These are phyloP conservation scores for Drosophila willistoni DNA, from an alignment of 1,140 invertebrate genomes.

Conservation along the genomic window DNA sequence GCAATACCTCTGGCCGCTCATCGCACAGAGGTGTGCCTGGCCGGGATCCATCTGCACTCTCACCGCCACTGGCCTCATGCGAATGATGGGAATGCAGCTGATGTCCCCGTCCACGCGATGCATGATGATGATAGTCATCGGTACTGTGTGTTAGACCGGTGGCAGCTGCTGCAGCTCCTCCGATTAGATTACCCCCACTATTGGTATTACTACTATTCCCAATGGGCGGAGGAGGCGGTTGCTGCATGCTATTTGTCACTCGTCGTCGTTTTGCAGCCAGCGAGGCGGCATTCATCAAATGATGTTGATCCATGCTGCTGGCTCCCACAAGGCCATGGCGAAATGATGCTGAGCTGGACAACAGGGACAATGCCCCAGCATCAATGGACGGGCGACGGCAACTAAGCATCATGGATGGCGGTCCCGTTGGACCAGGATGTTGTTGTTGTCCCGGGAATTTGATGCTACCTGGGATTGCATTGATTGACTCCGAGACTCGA, in stretches of 20 bases:
- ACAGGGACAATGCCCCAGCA: slow-evolving; percentile 63
- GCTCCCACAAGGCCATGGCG: slow-evolving; percentile 65
- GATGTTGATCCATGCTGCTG: slow-evolving; percentile 64
- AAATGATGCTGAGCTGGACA: slow-evolving; percentile 62
- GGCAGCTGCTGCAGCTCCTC: slow-evolving; percentile 28
- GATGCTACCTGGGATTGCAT: slow-evolving; percentile 8
- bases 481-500: slow-evolving; percentile 65
- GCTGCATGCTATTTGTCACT: slow-evolving; percentile 45
- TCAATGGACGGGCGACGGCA: slow-evolving; percentile 82
- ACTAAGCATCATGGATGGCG: slow-evolving; percentile 61
- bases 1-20: slow-evolving; percentile 90
- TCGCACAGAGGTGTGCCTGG: slow-evolving; percentile 93
- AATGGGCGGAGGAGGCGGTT: slow-evolving; percentile 19
- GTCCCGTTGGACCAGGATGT: slow-evolving; percentile 30
- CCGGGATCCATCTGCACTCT: slow-evolving; percentile 85
- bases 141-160: slow-evolving; percentile 39
- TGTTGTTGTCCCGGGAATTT: slow-evolving; percentile 60
- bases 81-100: slow-evolving; percentile 83
- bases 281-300: slow-evolving; percentile 60
- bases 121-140: slow-evolving; percentile 77
- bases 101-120: slow-evolving; percentile 76
- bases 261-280: slow-evolving; percentile 68
- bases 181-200: slow-evolving; percentile 19
- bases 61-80: slow-evolving; percentile 81
- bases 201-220: slow-evolving; percentile 25